A percentile compares a stretch with the other conserved stretches of the same genome.
phyloP scores from a whole-genome alignment of 1,140 invertebrate genomes.

The Calephelis nemesis region DNA sequence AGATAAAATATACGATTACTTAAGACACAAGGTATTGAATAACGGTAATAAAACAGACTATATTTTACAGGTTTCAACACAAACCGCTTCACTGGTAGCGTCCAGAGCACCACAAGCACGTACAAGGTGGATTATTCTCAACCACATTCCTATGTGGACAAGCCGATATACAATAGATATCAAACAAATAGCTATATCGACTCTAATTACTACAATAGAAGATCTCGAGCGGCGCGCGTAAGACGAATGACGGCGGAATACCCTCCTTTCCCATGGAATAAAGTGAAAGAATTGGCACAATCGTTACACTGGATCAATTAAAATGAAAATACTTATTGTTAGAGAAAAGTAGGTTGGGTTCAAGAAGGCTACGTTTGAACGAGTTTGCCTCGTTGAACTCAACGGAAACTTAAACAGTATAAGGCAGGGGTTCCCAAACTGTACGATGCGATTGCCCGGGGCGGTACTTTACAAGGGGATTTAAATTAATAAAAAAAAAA shows the following conservation, averaged over 20 bases:
- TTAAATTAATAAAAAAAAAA: neutral
- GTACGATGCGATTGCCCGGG: too few relatives aligned
- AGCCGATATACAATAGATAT: constrained; percentile 65
- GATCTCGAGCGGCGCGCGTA: constrained; percentile 75
- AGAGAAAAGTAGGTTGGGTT: constrained; percentile 69
- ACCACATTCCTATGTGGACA: constrained; percentile 62
- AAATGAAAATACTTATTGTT: constrained; percentile 44
- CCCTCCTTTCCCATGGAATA: constrained; percentile 86
- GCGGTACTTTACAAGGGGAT: neutral
- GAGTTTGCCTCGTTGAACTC: constrained; percentile 58
- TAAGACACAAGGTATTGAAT: neutral
- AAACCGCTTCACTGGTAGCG: constrained; percentile 53
- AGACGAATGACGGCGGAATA: constrained; percentile 62
- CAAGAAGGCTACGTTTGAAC: constrained; percentile 47
- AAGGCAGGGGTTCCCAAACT: constrained; percentile 9
- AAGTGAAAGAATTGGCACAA: constrained; percentile 82
- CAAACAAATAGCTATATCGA: constrained; percentile 65
- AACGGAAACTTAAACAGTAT: constrained; percentile 54
- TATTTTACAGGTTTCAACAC: constrained; percentile 59
- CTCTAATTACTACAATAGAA: constrained; percentile 66
- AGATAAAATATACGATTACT: too few relatives aligned
- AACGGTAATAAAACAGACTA: constrained; percentile 23
- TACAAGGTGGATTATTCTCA: constrained; percentile 78
- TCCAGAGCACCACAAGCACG: constrained; percentile 70
- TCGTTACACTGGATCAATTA: constrained; percentile 80